Percentiles rank a stretch among this genome's conserved stretches.
Evolutionary conservation across 2,888 invertebrate genomes (phyloP).

Genomic region (Agrilus cyanescens): DNA sequence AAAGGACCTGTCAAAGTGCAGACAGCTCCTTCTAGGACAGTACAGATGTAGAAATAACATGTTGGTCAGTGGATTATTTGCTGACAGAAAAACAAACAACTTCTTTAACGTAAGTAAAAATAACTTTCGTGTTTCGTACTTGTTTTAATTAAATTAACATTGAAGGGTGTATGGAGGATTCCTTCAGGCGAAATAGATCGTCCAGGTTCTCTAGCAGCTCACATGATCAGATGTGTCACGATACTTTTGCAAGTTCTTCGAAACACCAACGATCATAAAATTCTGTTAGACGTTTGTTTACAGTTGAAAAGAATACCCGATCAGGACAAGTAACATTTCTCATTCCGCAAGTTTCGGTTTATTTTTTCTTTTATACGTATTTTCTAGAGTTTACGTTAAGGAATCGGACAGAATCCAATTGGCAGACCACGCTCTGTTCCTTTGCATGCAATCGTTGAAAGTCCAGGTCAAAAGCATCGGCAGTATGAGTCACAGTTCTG

Average conservation of each 20-base stretch:
- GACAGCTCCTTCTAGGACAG: slow-evolving; percentile 57
- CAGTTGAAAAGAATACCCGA: slow-evolving; percentile 74
- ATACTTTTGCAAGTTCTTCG: slow-evolving; percentile 71
- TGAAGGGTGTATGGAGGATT: slow-evolving; percentile 80
- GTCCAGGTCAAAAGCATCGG: slow-evolving; percentile 43
- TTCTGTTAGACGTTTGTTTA: slow-evolving; percentile 65
- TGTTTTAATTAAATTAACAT: neutral
- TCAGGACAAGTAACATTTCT: slow-evolving; percentile 59
- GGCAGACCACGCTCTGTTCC: slow-evolving; percentile 64
- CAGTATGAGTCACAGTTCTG: slow-evolving; percentile 27
- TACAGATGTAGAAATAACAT: slow-evolving; percentile 54
- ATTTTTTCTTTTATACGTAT: slow-evolving; percentile 2
- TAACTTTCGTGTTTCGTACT: slow-evolving; percentile 5
- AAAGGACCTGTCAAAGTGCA: slow-evolving; percentile 56
- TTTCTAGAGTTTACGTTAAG: slow-evolving; percentile 62
- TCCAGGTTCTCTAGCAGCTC: slow-evolving; percentile 82
- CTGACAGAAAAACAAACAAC: slow-evolving; percentile 71
- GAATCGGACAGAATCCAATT: slow-evolving; percentile 75
- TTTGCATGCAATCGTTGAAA: slow-evolving; percentile 58
- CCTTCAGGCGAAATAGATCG: slow-evolving; percentile 83
- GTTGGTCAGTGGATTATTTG: slow-evolving; percentile 70
- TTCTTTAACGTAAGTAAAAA: slow-evolving; percentile 67
- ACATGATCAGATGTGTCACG: slow-evolving; percentile 75
- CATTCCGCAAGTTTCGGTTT: slow-evolving; percentile 2
- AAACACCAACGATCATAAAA: slow-evolving; percentile 67